Evolutionary conservation across 2,888 invertebrate genomes (phyloP).

Genomic region (Hemaris fuciformis): DNA sequence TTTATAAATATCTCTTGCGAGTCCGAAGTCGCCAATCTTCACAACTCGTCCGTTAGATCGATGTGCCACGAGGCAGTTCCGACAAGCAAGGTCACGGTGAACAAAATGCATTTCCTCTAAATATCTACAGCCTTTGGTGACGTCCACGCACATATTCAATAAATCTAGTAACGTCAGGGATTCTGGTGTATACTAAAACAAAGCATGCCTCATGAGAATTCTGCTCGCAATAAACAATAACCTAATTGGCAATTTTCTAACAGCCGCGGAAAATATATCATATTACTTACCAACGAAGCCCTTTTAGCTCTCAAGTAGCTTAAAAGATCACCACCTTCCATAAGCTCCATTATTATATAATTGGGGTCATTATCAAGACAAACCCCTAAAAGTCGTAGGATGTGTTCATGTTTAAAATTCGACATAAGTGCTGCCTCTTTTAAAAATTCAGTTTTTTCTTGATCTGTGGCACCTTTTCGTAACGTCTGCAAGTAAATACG

Average conservation of each 20-base stretch:
- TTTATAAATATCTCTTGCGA: constrained; percentile 97
- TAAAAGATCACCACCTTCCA: constrained; percentile 98
- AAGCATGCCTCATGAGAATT: not conserved
- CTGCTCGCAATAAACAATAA: not conserved
- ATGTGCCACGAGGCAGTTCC: constrained; percentile 96
- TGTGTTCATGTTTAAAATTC: constrained; percentile 98
- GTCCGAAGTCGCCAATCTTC: constrained; percentile 98
- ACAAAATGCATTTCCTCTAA: constrained; percentile 98
- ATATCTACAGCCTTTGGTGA: constrained; percentile 96
- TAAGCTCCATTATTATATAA: constrained; percentile 97
- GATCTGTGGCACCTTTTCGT: constrained; percentile 93
- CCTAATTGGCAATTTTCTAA: not conserved
- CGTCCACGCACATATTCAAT: constrained; percentile 96
- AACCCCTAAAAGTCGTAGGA: constrained; percentile 94
- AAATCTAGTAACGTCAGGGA: constrained; percentile 91
- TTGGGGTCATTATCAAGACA: constrained; percentile 96
- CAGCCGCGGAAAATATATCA: not conserved
- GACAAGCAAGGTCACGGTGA: constrained; percentile 96
- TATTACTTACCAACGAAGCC: constrained; percentile 83
- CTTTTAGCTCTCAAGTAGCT: constrained; percentile 93
- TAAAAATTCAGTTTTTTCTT: constrained; percentile 95
- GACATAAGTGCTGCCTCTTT: constrained; percentile 99
- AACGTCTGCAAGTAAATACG: constrained; percentile 83
- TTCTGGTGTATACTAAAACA: constrained; percentile 81
- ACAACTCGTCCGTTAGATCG: constrained; percentile 87